phyloP scores from a whole-genome alignment of 2,797 vertebrate genomes.

The Epinephelus coioides region DNA sequence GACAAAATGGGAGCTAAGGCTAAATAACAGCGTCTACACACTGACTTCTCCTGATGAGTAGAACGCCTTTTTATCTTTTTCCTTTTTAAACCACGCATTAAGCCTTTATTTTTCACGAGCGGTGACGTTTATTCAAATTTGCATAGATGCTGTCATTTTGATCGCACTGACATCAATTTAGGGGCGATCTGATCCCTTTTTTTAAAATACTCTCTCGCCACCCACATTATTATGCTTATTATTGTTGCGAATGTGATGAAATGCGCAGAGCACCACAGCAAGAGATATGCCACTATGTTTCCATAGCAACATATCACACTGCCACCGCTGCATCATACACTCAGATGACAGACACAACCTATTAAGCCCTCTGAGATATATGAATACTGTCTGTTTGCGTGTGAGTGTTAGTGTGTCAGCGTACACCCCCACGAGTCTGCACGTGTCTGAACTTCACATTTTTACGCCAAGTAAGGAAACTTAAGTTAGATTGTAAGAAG shows the following conservation, averaged over 20 bases:
- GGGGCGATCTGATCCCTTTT: conserved; percentile 58
- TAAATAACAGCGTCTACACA: conserved; percentile 72
- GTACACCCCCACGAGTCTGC: conserved; percentile 30
- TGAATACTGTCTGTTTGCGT: conserved; percentile 73
- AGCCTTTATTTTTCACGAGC: conserved; percentile 47
- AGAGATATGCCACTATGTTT: conserved; percentile 76
- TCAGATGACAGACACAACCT: conserved; percentile 82
- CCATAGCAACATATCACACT: conserved; percentile 81
- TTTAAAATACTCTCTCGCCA: conserved; percentile 64
- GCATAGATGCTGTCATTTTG: conserved; percentile 56
- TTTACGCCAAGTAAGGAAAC: conserved; percentile 47
- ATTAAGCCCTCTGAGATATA: conserved; percentile 74
- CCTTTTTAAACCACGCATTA: conserved; percentile 6
- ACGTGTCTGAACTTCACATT: conserved; percentile 35
- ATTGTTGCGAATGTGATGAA: conserved; percentile 72
- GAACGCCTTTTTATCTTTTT: conserved; percentile 26
- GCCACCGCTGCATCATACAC: conserved; percentile 77
- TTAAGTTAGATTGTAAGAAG: conserved; percentile 29
- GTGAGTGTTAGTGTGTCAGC: conserved; percentile 53
- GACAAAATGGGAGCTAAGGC: conserved; percentile 62
- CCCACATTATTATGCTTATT: conserved; percentile 73
- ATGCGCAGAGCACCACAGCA: conserved; percentile 59
- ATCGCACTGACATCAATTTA: conserved; percentile 64
- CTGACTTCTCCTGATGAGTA: conserved; percentile 41
- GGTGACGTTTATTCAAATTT: conserved; percentile 55